These are phyloP conservation scores for Colletes latitarsis DNA, from an alignment of 1,140 invertebrate genomes.

Conservation along the genomic window DNA sequence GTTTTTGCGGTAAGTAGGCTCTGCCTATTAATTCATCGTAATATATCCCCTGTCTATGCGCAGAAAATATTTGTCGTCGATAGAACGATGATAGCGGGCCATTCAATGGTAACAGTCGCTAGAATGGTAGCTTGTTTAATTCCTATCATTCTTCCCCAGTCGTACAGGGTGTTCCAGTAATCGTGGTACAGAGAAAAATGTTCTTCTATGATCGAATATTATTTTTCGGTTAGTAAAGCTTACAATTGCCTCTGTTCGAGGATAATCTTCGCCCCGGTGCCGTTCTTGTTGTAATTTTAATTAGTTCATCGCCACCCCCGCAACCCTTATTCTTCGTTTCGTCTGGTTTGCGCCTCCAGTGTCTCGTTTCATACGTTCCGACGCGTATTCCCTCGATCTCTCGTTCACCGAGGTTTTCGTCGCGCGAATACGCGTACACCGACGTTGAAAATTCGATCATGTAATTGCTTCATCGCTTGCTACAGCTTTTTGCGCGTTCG, in stretches of 20 bases:
- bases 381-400: background rate
- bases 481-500: background rate
- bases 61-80: constrained; percentile 23
- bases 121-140: constrained; percentile 9
- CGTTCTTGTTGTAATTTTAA: background rate
- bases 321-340: background rate
- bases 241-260: constrained; percentile 15
- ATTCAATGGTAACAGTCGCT: background rate
- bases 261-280: constrained; percentile 1
- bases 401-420: background rate
- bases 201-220: too few relatives aligned
- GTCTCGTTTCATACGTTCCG: background rate
- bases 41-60: too few relatives aligned
- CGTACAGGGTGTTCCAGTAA: too few relatives aligned
- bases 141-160: background rate
- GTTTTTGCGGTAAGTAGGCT: background rate
- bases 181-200: too few relatives aligned
- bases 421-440: background rate
- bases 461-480: background rate
- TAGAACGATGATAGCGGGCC: background rate
- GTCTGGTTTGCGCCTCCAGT: background rate
- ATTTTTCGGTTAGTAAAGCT: too few relatives aligned
- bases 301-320: background rate
- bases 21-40: constrained; percentile 24
- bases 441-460: background rate